Evolutionary conservation across 2,888 invertebrate species (phyloP).

Genomic region (Caenorhabditis doughertyi): DNA sequence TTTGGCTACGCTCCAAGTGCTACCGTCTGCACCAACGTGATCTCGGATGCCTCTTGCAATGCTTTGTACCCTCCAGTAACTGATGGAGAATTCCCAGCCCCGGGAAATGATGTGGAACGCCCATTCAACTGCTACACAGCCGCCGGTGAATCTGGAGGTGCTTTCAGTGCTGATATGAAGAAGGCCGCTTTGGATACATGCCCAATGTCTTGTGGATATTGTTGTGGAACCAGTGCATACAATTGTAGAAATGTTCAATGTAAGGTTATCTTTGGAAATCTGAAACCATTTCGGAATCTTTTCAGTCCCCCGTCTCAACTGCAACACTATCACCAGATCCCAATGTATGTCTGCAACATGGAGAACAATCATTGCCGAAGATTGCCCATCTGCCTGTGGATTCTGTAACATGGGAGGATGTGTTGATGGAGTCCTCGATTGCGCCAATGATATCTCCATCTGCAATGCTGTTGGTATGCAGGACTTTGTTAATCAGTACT

Average conservation of each 20-base stretch:
- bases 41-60: slow-evolving; percentile 35
- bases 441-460: slow-evolving; percentile 51
- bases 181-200: slow-evolving; percentile 49
- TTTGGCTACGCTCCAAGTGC: slow-evolving; percentile 48
- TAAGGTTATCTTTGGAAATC: slow-evolving; percentile 4
- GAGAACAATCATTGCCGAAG: slow-evolving; percentile 48
- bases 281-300: background rate
- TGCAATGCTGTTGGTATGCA: slow-evolving; percentile 45
- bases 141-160: background rate
- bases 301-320: slow-evolving; percentile 42
- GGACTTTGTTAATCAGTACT: slow-evolving; percentile 56
- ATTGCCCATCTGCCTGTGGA: slow-evolving; percentile 62
- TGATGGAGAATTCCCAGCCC: slow-evolving; percentile 17
- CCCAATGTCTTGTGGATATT: slow-evolving; percentile 66
- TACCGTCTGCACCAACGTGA: slow-evolving; percentile 23
- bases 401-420: slow-evolving; percentile 63
- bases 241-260: slow-evolving; percentile 58
- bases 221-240: slow-evolving; percentile 59
- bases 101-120: slow-evolving; percentile 24
- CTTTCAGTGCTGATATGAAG: slow-evolving; percentile 31
- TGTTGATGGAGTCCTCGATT: slow-evolving; percentile 61
- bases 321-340: slow-evolving; percentile 25
- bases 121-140: slow-evolving; percentile 39
- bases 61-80: slow-evolving; percentile 41
- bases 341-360: slow-evolving; percentile 49